These are phyloP conservation scores for Plectrocnemia conspersa DNA, from an alignment of 1,140 invertebrate genomes.

Conservation along the genomic window DNA sequence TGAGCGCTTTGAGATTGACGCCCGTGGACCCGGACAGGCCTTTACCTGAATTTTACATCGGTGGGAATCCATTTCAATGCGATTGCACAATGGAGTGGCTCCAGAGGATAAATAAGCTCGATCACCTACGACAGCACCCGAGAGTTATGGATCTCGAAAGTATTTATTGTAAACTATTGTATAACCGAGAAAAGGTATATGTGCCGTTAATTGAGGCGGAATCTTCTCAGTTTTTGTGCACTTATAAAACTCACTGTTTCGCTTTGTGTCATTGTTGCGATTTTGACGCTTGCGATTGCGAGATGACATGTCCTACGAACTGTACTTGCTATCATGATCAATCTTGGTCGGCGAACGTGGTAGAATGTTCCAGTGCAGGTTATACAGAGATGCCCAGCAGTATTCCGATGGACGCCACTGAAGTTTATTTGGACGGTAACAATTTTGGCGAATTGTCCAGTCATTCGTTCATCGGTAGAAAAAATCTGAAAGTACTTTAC, in stretches of 20 bases:
- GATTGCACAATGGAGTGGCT: slow-evolving; percentile 87
- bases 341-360: slow-evolving; percentile 88
- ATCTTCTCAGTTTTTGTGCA: slow-evolving; percentile 85
- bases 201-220: slow-evolving; percentile 79
- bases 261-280: slow-evolving; percentile 91
- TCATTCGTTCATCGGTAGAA: slow-evolving; percentile 86
- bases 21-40: slow-evolving; percentile 63
- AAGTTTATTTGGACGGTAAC: slow-evolving; percentile 89
- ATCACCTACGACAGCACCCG: slow-evolving; percentile 74
- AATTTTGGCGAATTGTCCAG: slow-evolving; percentile 79
- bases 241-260: slow-evolving; percentile 89
- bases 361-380: slow-evolving; percentile 78
- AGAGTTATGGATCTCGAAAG: slow-evolving; percentile 85
- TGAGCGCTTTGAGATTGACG: slow-evolving; percentile 69
- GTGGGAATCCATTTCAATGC: slow-evolving; percentile 81
- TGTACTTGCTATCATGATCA: slow-evolving; percentile 94
- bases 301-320: slow-evolving; percentile 91
- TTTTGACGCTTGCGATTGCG: slow-evolving; percentile 91
- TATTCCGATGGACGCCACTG: slow-evolving; percentile 92
- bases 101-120: slow-evolving; percentile 74
- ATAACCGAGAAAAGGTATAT: slow-evolving; percentile 74
- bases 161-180: slow-evolving; percentile 84
- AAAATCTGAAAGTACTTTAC: slow-evolving; percentile 79
- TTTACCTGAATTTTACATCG: slow-evolving; percentile 81
- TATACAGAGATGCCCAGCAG: slow-evolving; percentile 77